Evolutionary conservation across 2,797 vertebrate species (phyloP).

Genomic region (Hoplostethus mediterraneus): DNA sequence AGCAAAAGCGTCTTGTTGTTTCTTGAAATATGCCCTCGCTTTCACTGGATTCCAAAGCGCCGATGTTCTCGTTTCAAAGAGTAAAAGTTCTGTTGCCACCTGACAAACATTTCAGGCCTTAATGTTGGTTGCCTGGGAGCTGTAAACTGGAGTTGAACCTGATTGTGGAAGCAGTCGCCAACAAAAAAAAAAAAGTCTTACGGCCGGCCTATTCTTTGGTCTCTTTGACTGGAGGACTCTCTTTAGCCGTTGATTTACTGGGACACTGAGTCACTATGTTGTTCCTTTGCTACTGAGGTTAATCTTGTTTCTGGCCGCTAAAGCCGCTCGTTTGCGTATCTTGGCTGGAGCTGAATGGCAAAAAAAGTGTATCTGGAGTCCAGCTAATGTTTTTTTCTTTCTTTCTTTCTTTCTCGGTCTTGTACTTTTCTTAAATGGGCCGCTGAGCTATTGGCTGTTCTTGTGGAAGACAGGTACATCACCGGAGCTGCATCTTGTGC

Average conservation of each 20-base stretch:
- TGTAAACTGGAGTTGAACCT: constrained; percentile 63
- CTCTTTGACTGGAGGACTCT: constrained; percentile 51
- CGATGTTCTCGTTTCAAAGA: constrained; percentile 42
- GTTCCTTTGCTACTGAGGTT: constrained; percentile 41
- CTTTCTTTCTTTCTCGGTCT: constrained; percentile 23
- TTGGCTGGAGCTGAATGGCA: constrained; percentile 37
- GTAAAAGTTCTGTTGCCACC: constrained; percentile 46
- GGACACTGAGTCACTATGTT: constrained; percentile 38
- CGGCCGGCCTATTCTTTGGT: constrained; percentile 35
- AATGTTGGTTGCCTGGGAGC: constrained; percentile 69
- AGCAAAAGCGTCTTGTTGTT: not conserved
- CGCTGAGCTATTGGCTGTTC: constrained; percentile 52
- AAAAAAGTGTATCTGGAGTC: constrained; percentile 31
- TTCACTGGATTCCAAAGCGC: constrained; percentile 42
- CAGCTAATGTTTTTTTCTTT: constrained; percentile 57
- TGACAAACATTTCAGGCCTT: constrained; percentile 52
- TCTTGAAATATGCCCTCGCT: constrained; percentile 34
- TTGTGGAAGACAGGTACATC: constrained; percentile 55
- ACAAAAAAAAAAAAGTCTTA: constrained; percentile 17
- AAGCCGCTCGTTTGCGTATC: constrained; percentile 43
- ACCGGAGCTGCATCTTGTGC: constrained; percentile 43
- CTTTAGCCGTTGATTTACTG: constrained; percentile 61
- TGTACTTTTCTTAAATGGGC: constrained; percentile 49
- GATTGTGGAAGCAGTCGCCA: constrained; percentile 38
- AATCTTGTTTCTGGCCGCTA: constrained; percentile 53